phyloP scores from a whole-genome alignment of 2,797 vertebrate genomes.

The Hemitrygon akajei region DNA sequence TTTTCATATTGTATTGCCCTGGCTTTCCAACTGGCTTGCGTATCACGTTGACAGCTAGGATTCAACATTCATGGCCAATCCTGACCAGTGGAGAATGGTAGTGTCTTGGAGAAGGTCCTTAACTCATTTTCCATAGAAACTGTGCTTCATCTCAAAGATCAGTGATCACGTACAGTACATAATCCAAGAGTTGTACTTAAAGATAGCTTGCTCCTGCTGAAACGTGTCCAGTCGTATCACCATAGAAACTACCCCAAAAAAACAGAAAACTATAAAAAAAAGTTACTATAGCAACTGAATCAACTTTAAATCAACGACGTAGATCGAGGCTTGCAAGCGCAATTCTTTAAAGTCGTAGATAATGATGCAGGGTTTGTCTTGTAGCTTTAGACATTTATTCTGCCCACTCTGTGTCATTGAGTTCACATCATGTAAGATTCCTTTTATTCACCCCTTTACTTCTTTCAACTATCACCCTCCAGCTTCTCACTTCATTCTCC shows the following conservation, averaged over 20 bases:
- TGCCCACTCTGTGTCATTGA: not conserved
- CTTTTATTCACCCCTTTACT: no score
- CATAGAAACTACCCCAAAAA: not conserved
- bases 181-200: not conserved
- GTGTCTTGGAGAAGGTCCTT: not conserved
- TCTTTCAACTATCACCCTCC: no score
- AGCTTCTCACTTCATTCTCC: no score
- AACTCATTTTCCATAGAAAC: not conserved
- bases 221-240: not conserved
- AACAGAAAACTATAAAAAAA: not conserved
- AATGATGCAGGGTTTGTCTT: not conserved
- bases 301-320: conserved; percentile 26
- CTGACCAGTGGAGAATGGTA: not conserved
- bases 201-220: not conserved
- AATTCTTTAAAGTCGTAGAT: not conserved
- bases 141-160: not conserved
- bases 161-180: not conserved
- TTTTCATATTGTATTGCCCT: no score
- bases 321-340: not conserved
- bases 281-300: conserved; percentile 33
- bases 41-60: no score
- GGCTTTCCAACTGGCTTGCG: no score
- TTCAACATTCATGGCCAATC: no score
- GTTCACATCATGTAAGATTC: not conserved
- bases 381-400: no score